Evolutionary conservation across 92 coral and sea anemone species (phyloP), one percentile per base, ranked within the genome.

Genomic region (Desmophyllum pertusum): DNA sequence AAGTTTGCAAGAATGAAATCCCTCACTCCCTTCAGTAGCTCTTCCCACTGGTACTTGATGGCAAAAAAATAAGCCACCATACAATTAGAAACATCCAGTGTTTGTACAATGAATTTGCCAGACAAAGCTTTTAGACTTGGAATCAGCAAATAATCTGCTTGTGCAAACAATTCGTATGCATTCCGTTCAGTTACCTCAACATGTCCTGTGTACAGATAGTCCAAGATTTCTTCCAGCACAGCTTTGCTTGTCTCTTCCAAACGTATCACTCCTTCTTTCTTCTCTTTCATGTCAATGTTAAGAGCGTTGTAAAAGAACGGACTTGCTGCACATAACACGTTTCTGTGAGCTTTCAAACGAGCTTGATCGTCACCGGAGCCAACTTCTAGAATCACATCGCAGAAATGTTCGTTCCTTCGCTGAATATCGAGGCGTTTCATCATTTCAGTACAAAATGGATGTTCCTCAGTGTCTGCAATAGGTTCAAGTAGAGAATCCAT

Each of bases 371-470:
- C 38, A 3, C 69, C 38, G 15, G 69, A 30, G 19, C 69, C 69
- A 30, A 63, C 69, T 30, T 63, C 69, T 30, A 63, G 69, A 63
- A 63, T 63, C 38, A 63, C 69, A 30, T 63, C 69, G n/a, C 69
- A 63, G 38, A 63, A 63, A 29, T 30, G 69, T 33, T 30, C 69
- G 35, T 63, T 63, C 39, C 17, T 33, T 63, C 69, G 35, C 21
- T 30, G 69, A 29, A 63, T 30, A 6, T 63, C 38, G 69, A 63
- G 69, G 39, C 69, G 69, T 29, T 63, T 63, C 69, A 63, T 30
- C 69, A 63, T 63, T 63, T 30, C 69, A 55, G 63, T 23, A 23
- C 63, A 55, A 55, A 55, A 55, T 55, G 30, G 9, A 55, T 55
- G 30, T n/a, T 55, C 63, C 23, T 21, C 29, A 7, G 10, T 55